phyloP scores from a whole-genome alignment of 2,113 vertebrate species.

The Siniperca knerii region DNA sequence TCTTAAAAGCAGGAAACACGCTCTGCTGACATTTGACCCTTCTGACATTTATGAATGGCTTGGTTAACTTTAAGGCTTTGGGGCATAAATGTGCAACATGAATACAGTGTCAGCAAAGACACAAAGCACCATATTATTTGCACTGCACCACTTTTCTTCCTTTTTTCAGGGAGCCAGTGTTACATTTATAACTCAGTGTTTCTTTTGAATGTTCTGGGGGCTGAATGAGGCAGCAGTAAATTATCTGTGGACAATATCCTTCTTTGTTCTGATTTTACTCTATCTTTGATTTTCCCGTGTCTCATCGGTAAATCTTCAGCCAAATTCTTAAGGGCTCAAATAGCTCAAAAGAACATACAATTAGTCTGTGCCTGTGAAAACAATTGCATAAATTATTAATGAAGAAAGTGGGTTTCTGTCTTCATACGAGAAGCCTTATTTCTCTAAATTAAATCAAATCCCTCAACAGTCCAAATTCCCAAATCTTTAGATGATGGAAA shows the following conservation, averaged over 20 bases:
- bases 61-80: conserved; percentile 38
- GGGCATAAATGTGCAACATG: conserved; percentile 33
- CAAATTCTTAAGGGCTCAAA: background rate
- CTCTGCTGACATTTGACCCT: conserved; percentile 49
- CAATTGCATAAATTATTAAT: background rate
- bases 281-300: background rate
- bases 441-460: background rate
- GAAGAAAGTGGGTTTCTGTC: background rate
- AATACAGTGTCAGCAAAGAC: conserved; percentile 10
- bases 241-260: background rate
- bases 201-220: conserved; percentile 12
- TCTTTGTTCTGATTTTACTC: conserved; percentile 4
- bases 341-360: background rate
- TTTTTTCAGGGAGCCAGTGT: conserved; percentile 11
- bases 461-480: background rate
- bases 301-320: background rate
- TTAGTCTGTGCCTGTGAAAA: background rate
- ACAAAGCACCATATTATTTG: conserved; percentile 41
- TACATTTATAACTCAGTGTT: conserved; percentile 29
- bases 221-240: background rate
- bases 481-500: background rate
- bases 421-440: background rate
- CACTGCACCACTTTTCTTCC: conserved; percentile 13
- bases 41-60: conserved; percentile 44
- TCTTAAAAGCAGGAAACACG: conserved; percentile 50